Evolutionary conservation across 2,113 vertebrate species (phyloP).

Genomic region (Bufo gargarizans): DNA sequence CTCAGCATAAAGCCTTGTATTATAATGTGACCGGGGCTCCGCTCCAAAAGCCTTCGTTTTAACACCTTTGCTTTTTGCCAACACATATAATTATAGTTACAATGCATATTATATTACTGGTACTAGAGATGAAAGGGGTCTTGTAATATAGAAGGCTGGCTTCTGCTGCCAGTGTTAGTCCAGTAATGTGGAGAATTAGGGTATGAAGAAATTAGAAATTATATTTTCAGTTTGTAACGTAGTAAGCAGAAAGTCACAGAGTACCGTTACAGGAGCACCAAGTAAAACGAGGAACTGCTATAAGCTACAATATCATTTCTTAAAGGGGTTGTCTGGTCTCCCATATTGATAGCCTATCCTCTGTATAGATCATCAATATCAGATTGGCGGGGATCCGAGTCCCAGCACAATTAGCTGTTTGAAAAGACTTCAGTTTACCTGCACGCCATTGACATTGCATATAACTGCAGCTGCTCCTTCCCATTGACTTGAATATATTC

Average conservation of each 20-base stretch:
- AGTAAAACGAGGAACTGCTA: not conserved
- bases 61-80: conserved; percentile 45
- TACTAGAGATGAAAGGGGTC: conserved; percentile 31
- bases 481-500: no score
- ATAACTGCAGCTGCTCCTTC: no score
- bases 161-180: not conserved
- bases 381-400: no score
- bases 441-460: no score
- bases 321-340: not conserved
- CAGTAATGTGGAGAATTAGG: not conserved
- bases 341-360: no score
- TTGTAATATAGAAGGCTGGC: conserved; percentile 9
- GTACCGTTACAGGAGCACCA: not conserved
- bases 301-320: not conserved
- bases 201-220: conserved; percentile 1
- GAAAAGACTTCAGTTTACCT: no score
- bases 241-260: not conserved
- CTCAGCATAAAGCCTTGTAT: conserved; percentile 38
- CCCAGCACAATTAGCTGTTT: no score
- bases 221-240: not conserved
- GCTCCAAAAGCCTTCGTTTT: conserved; percentile 24
- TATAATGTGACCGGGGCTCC: conserved; percentile 18
- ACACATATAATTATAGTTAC: conserved; percentile 47
- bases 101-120: conserved; percentile 44
- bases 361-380: no score